These are phyloP conservation scores for Vipera ursinii DNA, from an alignment of 2,797 vertebrate genomes.

Conservation along the genomic window DNA sequence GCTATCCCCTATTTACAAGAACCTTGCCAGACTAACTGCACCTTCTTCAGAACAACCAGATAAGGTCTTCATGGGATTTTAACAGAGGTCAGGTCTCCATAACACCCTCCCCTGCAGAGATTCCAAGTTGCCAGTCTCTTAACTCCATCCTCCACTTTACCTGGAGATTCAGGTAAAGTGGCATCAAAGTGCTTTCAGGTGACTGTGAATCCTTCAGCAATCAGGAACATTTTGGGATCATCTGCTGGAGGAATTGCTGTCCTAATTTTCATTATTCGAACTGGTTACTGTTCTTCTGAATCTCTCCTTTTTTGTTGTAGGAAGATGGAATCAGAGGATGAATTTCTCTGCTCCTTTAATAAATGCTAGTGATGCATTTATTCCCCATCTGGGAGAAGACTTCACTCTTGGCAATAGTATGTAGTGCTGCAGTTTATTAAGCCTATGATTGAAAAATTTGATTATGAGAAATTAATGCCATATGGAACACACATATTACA, in stretches of 20 bases:
- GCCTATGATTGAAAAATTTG: neutral
- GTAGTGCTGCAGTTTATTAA: slow-evolving; percentile 1
- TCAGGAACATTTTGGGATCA: neutral
- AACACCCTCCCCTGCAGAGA: too few species aligned
- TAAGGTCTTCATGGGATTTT: neutral
- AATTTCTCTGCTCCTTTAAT: neutral
- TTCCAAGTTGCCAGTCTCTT: neutral
- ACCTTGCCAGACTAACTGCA: neutral
- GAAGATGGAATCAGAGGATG: neutral
- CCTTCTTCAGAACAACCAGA: neutral
- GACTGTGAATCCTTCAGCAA: neutral
- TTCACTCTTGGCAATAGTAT: neutral
- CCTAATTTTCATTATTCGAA: neutral
- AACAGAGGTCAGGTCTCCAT: neutral
- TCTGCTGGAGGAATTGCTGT: neutral
- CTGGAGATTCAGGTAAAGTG: too few species aligned
- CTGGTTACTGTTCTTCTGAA: neutral
- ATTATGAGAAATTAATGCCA: neutral
- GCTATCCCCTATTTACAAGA: neutral
- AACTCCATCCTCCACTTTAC: neutral
- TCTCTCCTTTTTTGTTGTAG: neutral
- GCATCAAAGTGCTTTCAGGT: neutral
- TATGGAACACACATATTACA: neutral
- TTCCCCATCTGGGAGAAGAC: slow-evolving; percentile 4
- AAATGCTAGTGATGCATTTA: neutral